Conservation (phyloP, 2,888 invertebrate species). For the Anthrax anthrax region DNA sequence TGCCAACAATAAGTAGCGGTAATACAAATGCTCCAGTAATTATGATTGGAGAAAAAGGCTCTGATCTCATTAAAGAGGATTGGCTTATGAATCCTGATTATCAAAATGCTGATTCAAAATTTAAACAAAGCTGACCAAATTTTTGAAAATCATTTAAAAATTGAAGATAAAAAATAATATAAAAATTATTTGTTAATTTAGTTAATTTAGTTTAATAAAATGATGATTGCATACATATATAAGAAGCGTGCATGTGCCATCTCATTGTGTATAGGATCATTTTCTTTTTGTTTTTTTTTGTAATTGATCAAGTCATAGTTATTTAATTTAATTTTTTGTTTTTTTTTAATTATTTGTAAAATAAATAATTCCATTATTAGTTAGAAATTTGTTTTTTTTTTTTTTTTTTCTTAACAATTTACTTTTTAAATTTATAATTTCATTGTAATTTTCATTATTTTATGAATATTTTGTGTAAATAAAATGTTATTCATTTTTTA, state of each 20-base stretch:
- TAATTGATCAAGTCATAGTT: background rate
- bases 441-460: too few relatives aligned
- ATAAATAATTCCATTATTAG: too few relatives aligned
- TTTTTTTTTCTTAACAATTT: too few relatives aligned
- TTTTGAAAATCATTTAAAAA: background rate
- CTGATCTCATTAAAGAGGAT: slow-evolving; percentile 73
- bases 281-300: too few relatives aligned
- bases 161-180: background rate
- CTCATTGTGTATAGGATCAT: background rate
- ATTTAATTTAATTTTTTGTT: too few relatives aligned
- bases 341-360: background rate
- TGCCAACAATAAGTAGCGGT: slow-evolving; percentile 79
- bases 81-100: slow-evolving; percentile 44
- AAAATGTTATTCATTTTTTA: too few relatives aligned
- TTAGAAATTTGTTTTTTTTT: too few relatives aligned
- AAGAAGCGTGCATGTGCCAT: background rate
- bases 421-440: too few relatives aligned
- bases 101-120: slow-evolving; percentile 13
- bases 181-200: background rate
- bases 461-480: too few relatives aligned
- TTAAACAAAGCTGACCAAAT: background rate
- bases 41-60: slow-evolving; percentile 81
- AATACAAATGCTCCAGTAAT: slow-evolving; percentile 86
- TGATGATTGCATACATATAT: too few relatives aligned
- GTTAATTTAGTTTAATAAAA: background rate